A percentile compares a stretch with the other conserved stretches of the same genome.
These are phyloP conservation scores for Brachionus angularis DNA, from an alignment of 1,140 invertebrate species.

Conservation along the genomic window DNA sequence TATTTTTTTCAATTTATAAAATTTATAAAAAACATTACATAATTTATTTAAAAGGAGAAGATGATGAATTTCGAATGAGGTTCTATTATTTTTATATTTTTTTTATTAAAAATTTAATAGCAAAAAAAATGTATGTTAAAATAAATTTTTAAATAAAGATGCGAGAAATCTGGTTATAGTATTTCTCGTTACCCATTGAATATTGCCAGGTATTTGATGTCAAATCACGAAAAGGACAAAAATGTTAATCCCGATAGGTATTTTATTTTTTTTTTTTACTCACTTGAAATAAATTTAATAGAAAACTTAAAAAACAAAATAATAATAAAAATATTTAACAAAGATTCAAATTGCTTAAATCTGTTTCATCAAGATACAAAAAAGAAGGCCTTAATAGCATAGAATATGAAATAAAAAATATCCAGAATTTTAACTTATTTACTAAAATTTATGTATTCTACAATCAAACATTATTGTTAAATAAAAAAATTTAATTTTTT, in stretches of 20 bases:
- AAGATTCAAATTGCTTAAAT: constrained; percentile 9
- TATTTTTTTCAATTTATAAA: not conserved
- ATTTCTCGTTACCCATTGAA: constrained; percentile 21
- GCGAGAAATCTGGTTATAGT: too few relatives aligned
- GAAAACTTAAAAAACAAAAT: not conserved
- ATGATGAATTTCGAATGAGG: constrained; percentile 32
- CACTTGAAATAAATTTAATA: too few relatives aligned
- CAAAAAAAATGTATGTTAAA: not conserved
- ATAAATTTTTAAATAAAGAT: too few relatives aligned
- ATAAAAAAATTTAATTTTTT: too few relatives aligned
- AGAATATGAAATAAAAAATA: constrained; percentile 50
- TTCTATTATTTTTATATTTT: not conserved
- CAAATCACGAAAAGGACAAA: constrained; percentile 4
- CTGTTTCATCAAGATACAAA: not conserved
- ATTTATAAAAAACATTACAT: not conserved
- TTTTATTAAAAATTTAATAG: not conserved
- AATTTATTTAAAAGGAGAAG: too few relatives aligned
- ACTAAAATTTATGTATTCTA: constrained; percentile 17
- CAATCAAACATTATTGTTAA: not conserved
- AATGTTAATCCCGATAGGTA: not conserved
- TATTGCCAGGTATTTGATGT: constrained; percentile 30
- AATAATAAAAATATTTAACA: not conserved
- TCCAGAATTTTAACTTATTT: constrained; percentile 46
- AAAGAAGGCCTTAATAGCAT: constrained; percentile 57
- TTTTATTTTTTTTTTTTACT: too few relatives aligned